These are phyloP conservation scores for Liposcelis brunnea DNA, from an alignment of 2,888 invertebrate species.

Conservation along the genomic window DNA sequence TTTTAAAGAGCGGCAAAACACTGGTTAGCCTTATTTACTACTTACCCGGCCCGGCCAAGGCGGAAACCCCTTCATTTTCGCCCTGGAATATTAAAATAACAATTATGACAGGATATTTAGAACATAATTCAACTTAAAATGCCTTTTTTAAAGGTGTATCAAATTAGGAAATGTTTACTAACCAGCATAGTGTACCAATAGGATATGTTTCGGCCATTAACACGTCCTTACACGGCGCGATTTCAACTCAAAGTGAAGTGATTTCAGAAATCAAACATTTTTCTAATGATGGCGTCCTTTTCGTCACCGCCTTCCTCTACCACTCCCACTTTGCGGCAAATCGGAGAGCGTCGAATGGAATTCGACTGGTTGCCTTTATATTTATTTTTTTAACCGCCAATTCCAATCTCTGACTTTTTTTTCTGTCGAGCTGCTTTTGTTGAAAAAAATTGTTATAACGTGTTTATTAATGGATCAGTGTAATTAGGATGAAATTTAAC, in stretches of 20 bases:
- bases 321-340: no score
- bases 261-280: constrained; percentile 3
- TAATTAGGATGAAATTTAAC: no score
- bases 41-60: constrained; percentile 96
- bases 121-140: constrained; percentile 10
- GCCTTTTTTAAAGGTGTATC: not conserved
- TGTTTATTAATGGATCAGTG: no score
- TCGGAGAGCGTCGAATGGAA: no score
- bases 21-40: constrained; percentile 19
- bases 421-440: no score
- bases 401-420: no score
- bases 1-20: not conserved
- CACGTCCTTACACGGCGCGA: constrained; percentile 14
- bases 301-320: no score
- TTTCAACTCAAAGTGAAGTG: constrained; percentile 21
- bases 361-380: no score
- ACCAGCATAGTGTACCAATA: constrained; percentile 53
- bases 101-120: constrained; percentile 15
- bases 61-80: constrained; percentile 94
- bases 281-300: no score
- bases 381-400: no score
- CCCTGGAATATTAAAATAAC: constrained; percentile 49
- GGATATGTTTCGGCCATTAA: constrained; percentile 40
- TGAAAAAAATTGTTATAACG: no score
- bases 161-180: constrained; percentile 24